Base-by-base conservation (phyloP, 2,797 vertebrate genomes). In the Eupleurogrammus muticus region DNA sequence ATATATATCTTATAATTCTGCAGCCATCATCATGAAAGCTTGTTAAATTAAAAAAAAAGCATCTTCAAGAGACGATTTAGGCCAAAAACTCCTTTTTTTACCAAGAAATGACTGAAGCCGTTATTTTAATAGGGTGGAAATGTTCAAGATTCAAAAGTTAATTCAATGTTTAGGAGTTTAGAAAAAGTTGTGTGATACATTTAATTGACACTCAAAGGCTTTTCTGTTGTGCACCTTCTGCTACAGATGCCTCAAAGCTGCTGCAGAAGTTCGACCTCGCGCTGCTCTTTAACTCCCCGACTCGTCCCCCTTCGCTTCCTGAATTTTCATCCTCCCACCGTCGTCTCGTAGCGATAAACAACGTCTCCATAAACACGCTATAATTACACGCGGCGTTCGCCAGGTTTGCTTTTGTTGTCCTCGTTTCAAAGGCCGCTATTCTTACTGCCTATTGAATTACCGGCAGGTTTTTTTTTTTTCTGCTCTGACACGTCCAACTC, bases 401-500 rank as follows among this genome's bases (percentile, higher is more conserved):
- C 86, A 84, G 84, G 73, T 84, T 60, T 67, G 73, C 58, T 62
- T 75, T 81, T 79, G 56, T 74, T 69, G 52, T 67, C 32, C 59
- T 67, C 23, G 40, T 60, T 70, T 73, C 73, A 76, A 61, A 72
- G 17, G 40, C 10, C 60, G 70, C 77, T 77, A 70, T 87, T 87
- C 70, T 82, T 74, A 74, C 65, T 55, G 52, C 67, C 55, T 72
- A 86, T 86, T 86, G 79, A 88, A 84, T 85, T 78, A 81, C 66
- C 56, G 76, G 69, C 73, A 78, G 60, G 61, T 58, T 24, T 48
- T 59, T 63, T 55, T 62, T 38, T 57, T 49, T 6, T 53, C 75
- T 83, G 71, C 61, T 85, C 76, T 79, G 81, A 81, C 85, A 85
- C 73, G 82, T 83, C 81, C 72, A 75, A 84, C 82, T 90, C 78